Conservation (phyloP, 2,888 invertebrate genomes). For the Drosophila histrio region DNA sequence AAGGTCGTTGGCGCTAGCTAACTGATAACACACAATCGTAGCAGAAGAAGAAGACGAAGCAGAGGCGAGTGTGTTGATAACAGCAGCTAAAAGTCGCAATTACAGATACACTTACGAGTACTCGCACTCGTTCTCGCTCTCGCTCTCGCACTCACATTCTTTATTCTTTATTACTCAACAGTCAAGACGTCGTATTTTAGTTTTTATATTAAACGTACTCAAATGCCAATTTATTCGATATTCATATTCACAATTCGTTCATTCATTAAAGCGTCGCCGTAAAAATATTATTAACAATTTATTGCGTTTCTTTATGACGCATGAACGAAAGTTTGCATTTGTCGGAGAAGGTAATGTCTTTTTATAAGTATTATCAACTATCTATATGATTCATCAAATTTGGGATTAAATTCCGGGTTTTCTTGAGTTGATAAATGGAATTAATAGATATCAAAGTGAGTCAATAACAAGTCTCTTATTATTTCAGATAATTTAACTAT, state of each 20-base stretch:
- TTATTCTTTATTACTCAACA: slow-evolving; percentile 5
- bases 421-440: neutral
- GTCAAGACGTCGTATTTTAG: neutral
- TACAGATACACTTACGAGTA: neutral
- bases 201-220: slow-evolving; percentile 4
- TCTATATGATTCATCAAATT: neutral
- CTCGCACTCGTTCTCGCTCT: neutral
- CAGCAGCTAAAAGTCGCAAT: slow-evolving; percentile 14
- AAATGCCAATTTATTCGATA: slow-evolving; percentile 8
- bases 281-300: slow-evolving; percentile 19
- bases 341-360: neutral
- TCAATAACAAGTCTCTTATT: too few species aligned
- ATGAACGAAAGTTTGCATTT: neutral
- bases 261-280: slow-evolving; percentile 26
- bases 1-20: slow-evolving; percentile 55
- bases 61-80: slow-evolving; percentile 21
- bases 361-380: too few species aligned
- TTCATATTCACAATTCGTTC: slow-evolving; percentile 6
- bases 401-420: neutral
- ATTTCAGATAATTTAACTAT: too few species aligned
- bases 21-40: slow-evolving; percentile 35
- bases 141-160: neutral
- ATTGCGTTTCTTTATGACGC: slow-evolving; percentile 19
- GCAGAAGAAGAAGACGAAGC: slow-evolving; percentile 2
- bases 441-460: neutral